Evolutionary conservation across 2,888 invertebrate species (phyloP).

Genomic region (Melipona bicolor): DNA sequence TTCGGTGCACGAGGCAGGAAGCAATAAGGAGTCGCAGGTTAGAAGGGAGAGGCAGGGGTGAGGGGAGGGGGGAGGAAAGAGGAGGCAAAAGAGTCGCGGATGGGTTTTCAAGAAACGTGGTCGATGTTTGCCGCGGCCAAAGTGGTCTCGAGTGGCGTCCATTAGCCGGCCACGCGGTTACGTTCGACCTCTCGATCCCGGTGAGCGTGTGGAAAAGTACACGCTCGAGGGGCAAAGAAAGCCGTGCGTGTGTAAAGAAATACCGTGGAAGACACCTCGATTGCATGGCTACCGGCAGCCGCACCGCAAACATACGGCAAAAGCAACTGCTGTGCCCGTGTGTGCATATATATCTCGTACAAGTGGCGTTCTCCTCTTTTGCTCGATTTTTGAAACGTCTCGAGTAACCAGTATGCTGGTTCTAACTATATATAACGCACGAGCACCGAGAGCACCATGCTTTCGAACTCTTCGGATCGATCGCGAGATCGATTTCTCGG

Average conservation of each 20-base stretch:
- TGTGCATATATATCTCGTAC: slow-evolving; percentile 60
- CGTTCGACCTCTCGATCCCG: slow-evolving; percentile 46
- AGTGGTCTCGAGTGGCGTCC: slow-evolving; percentile 84
- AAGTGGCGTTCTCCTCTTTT: slow-evolving; percentile 66
- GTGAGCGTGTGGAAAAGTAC: slow-evolving; percentile 69
- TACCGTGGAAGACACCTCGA: slow-evolving; percentile 82
- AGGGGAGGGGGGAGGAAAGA: not conserved
- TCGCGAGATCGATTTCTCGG: slow-evolving; percentile 17
- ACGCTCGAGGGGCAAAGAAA: slow-evolving; percentile 74
- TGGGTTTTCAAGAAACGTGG: slow-evolving; percentile 82
- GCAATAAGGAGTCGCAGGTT: not conserved
- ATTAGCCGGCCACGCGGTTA: slow-evolving; percentile 79
- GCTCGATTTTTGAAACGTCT: slow-evolving; percentile 72
- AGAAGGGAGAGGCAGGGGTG: not conserved
- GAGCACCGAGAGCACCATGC: not conserved
- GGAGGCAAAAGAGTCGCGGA: slow-evolving; percentile 66
- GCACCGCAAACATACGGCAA: slow-evolving; percentile 78
- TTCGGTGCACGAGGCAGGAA: slow-evolving; percentile 56
- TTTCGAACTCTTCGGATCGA: not conserved
- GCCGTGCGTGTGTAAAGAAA: slow-evolving; percentile 81
- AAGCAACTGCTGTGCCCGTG: slow-evolving; percentile 52
- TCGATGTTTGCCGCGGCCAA: slow-evolving; percentile 82
- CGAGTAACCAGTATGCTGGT: slow-evolving; percentile 45
- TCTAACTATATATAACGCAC: not conserved
- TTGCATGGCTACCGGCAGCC: slow-evolving; percentile 81